Evolutionary conservation across 1,140 invertebrate genomes (phyloP).

Genomic region (Rhyacophila brunnea): DNA sequence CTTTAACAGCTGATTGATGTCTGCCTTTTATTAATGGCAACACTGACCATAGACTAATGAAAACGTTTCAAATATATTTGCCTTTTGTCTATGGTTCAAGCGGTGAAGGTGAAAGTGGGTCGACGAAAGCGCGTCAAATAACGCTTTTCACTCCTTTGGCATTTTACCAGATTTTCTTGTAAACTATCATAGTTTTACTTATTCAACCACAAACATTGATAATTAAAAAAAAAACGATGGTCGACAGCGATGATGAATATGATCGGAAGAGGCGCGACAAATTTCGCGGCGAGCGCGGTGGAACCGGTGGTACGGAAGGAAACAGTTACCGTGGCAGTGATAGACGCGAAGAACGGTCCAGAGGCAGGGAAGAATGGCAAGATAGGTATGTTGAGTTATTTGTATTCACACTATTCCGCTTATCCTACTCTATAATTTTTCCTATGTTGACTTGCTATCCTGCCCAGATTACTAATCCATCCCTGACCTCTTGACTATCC

Average conservation of each 20-base stretch:
- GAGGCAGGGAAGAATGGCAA: conserved; percentile 24
- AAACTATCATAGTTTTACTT: neutral
- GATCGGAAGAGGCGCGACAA: conserved; percentile 85
- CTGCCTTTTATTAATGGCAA: no score
- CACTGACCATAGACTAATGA: no score
- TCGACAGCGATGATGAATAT: conserved; percentile 88
- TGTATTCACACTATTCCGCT: conserved; percentile 2
- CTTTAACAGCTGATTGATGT: no score
- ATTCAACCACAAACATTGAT: neutral
- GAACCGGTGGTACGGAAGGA: conserved; percentile 53
- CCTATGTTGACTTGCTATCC: no score
- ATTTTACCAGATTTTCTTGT: neutral
- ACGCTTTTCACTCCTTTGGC: neutral
- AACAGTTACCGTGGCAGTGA: conserved; percentile 60
- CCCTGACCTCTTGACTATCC: no score
- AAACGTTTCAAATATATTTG: no score
- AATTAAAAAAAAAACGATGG: conserved; percentile 58
- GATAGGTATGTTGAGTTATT: conserved; percentile 47
- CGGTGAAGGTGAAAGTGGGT: neutral
- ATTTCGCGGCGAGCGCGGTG: conserved; percentile 80
- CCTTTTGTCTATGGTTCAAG: neutral
- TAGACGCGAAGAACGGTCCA: conserved; percentile 21
- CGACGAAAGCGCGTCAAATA: neutral
- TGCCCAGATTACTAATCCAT: no score
- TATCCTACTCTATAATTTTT: no score